phyloP scores from a whole-genome alignment of 2,797 vertebrate genomes.

The Phalloptychus januarius region DNA sequence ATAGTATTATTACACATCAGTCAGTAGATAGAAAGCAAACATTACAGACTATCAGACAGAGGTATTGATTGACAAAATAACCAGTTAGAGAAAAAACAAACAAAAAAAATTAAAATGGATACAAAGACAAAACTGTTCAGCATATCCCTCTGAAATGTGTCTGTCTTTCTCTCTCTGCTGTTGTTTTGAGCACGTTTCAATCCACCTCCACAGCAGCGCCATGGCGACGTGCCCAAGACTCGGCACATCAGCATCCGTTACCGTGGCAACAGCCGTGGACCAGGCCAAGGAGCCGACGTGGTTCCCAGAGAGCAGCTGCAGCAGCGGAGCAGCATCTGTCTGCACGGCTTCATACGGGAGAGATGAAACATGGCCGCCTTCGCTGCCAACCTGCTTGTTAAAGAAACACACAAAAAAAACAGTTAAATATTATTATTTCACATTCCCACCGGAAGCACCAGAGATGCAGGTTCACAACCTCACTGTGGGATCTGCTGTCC shows the following conservation, averaged over 20 bases:
- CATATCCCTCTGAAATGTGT: too few species aligned
- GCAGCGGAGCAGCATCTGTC: conserved; percentile 42
- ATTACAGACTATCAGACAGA: too few species aligned
- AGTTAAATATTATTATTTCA: not conserved
- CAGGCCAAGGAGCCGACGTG: conserved; percentile 56
- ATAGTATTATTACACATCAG: too few species aligned
- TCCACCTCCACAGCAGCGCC: conserved; percentile 31
- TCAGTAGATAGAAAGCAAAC: too few species aligned
- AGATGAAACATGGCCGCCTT: conserved; percentile 4
- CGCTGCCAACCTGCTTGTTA: not conserved
- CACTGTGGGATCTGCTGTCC: not conserved
- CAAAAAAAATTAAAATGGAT: too few species aligned
- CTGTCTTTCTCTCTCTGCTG: conserved; percentile 9
- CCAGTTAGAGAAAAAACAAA: too few species aligned
- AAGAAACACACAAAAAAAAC: not conserved
- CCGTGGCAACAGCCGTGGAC: conserved; percentile 59
- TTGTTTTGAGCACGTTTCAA: conserved; percentile 34
- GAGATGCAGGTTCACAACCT: not conserved
- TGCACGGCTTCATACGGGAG: conserved; percentile 43
- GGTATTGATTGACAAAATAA: too few species aligned
- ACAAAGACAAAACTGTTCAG: too few species aligned
- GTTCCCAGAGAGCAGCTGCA: conserved; percentile 53
- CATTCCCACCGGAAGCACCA: not conserved
- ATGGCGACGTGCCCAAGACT: conserved; percentile 37
- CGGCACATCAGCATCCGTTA: conserved; percentile 62